Evolutionary conservation across 2,113 vertebrate genomes (phyloP).

Genomic region (Oxygymnocypris stewartii): DNA sequence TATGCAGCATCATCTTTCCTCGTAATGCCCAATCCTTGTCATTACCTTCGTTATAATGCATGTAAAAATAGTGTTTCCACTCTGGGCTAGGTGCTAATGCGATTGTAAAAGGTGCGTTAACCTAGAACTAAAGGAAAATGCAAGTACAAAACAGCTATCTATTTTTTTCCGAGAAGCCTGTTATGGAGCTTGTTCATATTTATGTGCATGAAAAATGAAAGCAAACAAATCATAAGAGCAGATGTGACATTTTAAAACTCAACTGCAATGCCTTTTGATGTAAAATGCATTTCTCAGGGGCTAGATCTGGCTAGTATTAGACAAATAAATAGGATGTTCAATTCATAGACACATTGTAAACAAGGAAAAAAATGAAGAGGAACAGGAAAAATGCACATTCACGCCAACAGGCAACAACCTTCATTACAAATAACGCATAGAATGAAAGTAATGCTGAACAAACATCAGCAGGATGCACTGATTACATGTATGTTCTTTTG

Average conservation of each 20-base stretch:
- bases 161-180: background rate
- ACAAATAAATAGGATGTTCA: conserved; percentile 9
- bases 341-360: background rate
- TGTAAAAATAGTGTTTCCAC: conserved; percentile 25
- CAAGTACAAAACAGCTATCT: background rate
- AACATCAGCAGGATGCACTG: background rate
- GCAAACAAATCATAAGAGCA: background rate
- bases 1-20: background rate
- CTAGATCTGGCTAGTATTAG: background rate
- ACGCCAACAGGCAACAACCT: background rate
- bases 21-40: background rate
- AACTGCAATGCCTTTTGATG: background rate
- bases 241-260: background rate
- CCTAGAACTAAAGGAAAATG: background rate
- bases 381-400: background rate
- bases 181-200: conserved; percentile 12
- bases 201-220: background rate
- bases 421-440: conserved; percentile 3
- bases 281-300: conserved; percentile 19
- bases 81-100: background rate
- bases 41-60: conserved; percentile 8
- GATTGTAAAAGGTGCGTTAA: background rate
- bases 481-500: background rate
- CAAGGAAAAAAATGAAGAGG: background rate
- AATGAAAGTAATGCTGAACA: background rate